A percentile compares a stretch with the other conserved stretches of the same genome.
phyloP scores from a whole-genome alignment of 1,140 invertebrate genomes.

The Oedothorax gibbosus region DNA sequence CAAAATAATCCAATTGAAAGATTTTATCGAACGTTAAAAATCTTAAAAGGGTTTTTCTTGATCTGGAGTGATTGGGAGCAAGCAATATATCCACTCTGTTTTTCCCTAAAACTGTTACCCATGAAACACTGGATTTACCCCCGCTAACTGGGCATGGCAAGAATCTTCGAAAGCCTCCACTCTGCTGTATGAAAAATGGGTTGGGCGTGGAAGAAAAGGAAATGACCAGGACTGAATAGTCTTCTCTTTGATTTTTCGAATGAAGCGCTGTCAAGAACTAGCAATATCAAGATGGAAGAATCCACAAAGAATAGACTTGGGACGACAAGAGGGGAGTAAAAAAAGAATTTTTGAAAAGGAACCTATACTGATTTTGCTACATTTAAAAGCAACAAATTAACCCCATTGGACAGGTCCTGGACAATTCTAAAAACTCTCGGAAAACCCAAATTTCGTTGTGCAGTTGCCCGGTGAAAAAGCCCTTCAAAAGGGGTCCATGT shows the following conservation, averaged over 20 bases:
- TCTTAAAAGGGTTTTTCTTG: neutral
- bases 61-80: neutral
- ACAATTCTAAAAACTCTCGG: neutral
- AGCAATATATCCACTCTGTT: neutral
- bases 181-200: slow-evolving; percentile 21
- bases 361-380: no score
- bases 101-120: neutral
- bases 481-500: neutral
- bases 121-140: neutral
- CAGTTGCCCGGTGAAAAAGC: neutral
- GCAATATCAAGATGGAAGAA: no score
- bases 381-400: neutral
- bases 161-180: slow-evolving; percentile 10
- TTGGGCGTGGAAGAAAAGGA: neutral
- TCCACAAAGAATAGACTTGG: no score
- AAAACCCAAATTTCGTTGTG: neutral
- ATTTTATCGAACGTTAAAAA: slow-evolving; percentile 1
- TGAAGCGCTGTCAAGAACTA: slow-evolving; percentile 11
- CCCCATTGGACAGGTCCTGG: neutral
- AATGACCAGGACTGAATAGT: neutral
- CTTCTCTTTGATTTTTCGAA: neutral
- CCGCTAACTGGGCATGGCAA: neutral
- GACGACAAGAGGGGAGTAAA: no score
- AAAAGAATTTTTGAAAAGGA: no score
- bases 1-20: no score